Conservation (phyloP, 1,140 invertebrate genomes). For the Zophobas atratus region DNA sequence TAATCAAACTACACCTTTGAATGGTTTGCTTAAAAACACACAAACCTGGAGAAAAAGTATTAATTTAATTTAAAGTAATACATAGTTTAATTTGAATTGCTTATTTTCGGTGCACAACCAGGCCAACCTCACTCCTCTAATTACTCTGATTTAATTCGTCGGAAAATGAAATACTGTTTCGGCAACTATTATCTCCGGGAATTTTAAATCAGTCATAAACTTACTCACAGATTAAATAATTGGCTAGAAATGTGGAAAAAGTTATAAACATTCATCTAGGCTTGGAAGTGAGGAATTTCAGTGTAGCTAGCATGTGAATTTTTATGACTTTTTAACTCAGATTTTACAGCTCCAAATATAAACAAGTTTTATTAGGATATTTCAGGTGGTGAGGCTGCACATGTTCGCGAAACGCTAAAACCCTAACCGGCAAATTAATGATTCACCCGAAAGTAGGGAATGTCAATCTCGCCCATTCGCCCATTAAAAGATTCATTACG, state of each 20-base stretch:
- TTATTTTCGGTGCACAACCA: slow-evolving; percentile 13
- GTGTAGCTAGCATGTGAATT: slow-evolving; percentile 34
- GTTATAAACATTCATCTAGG: neutral
- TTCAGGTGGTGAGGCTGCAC: slow-evolving; percentile 27
- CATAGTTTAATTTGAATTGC: neutral
- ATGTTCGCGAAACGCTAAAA: slow-evolving; percentile 26
- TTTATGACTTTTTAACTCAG: slow-evolving; percentile 32
- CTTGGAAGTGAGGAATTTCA: slow-evolving; percentile 15
- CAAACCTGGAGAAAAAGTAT: neutral
- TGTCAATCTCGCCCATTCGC: neutral
- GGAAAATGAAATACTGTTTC: neutral
- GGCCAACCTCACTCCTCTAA: slow-evolving; percentile 24
- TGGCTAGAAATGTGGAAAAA: neutral
- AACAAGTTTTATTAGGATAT: slow-evolving; percentile 32
- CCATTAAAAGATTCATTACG: neutral
- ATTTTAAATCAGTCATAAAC: slow-evolving; percentile 20
- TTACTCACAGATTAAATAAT: neutral
- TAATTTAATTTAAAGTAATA: neutral
- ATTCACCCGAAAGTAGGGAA: neutral
- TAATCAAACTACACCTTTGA: neutral
- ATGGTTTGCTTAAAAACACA: neutral
- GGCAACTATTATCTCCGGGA: neutral
- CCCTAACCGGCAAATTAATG: slow-evolving; percentile 6
- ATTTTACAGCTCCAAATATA: slow-evolving; percentile 20
- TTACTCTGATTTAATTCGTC: neutral